Base-by-base conservation (phyloP, 1,140 invertebrate genomes). In the Drosophila virilis region DNA sequence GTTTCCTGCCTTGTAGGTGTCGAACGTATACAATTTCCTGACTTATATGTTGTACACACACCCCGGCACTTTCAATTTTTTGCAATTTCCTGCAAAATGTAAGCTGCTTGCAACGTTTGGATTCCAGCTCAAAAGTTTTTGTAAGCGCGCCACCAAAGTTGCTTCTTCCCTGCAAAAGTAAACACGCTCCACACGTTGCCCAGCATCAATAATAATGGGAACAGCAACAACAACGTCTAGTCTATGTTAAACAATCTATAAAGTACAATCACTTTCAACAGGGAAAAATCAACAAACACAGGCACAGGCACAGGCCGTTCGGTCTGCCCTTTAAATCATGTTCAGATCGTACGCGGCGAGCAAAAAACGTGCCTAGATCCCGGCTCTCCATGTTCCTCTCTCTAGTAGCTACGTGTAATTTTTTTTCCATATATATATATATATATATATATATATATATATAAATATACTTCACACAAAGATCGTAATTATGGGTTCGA, bases 241-340 rank as follows among this genome's bases (percentile, higher is more conserved):
- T 77, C 66, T 57, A 64, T 60, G 78, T 54, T 60, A 59, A 66
- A 73, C 80, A 84, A 85, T 86, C 82, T 86, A 68, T 67, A 78
- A 72, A 74, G 65, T 71, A 81, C 81, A 85, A 84, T 84, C 80
- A 80, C 81, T 85, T 86, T 86, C 51, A 81, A 28, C 81, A 57
- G 76, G 46, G 22, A 28, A 83, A 73, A 70, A 78, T 52, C 61
- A 67, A 85, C 71, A 83, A 69, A 50, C 51, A 7, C 40, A 15
- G 40, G 22, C 45, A 42, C 13, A 38, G 64, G 46, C 43, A 32
- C 50, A 37, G 43, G n/a, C 38, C 8, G 33, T 32, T 50, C 42
- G 54, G 69, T 66, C 78, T 85, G 82, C 82, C 81, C 82, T 86
- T 81, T 86, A 78, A 81, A 85, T 85, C 78, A 85, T 86, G 78